phyloP scores from a whole-genome alignment of 2,113 vertebrate species.

The Zosterops lateralis region DNA sequence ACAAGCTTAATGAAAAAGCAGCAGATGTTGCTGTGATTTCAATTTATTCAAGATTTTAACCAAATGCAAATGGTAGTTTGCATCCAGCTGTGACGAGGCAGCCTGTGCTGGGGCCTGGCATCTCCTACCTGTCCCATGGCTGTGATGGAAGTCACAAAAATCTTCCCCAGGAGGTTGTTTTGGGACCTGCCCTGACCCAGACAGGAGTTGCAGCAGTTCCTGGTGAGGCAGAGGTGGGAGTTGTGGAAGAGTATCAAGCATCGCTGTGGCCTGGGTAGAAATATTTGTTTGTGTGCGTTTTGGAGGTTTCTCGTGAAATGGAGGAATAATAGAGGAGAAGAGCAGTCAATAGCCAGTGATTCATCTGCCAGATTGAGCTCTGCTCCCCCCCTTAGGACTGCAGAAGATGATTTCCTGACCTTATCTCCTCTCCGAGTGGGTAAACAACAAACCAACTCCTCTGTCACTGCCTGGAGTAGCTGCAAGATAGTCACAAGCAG shows the following conservation, averaged over 20 bases:
- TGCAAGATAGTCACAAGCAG: background rate
- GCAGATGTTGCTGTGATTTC: constrained; percentile 58
- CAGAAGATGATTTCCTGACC: background rate
- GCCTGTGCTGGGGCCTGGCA: background rate
- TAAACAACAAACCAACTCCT: constrained; percentile 16
- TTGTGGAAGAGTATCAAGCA: rapidly evolving
- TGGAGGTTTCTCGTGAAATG: background rate
- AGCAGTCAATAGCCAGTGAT: background rate
- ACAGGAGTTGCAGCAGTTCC: background rate
- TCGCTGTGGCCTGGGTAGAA: background rate
- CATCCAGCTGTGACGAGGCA: constrained; percentile 35
- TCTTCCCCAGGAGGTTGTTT: background rate
- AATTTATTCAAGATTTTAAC: constrained; percentile 44
- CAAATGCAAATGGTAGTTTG: constrained; percentile 31
- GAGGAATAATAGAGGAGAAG: background rate
- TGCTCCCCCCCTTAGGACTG: background rate
- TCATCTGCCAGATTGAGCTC: background rate
- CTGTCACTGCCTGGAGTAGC: background rate
- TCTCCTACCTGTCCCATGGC: background rate
- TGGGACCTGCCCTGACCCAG: background rate
- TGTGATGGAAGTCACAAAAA: background rate
- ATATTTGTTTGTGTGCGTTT: background rate
- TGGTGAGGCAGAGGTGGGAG: background rate
- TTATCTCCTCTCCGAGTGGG: background rate
- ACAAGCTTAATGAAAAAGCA: constrained; percentile 40